These are phyloP conservation scores for Gorsachius goisagi DNA, from an alignment of 2,113 vertebrate genomes.

Conservation along the genomic window DNA sequence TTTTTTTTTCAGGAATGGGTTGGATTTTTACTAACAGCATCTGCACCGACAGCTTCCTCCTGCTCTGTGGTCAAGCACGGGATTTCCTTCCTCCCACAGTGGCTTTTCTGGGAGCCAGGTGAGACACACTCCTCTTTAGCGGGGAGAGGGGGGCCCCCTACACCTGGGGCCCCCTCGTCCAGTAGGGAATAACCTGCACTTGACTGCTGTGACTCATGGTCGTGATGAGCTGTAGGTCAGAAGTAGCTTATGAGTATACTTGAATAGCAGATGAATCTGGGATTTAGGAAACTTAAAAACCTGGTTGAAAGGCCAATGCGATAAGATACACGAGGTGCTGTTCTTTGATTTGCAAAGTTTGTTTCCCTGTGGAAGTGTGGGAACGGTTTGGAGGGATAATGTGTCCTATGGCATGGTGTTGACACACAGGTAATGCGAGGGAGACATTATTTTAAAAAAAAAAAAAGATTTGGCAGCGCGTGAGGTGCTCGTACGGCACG, in stretches of 20 bases:
- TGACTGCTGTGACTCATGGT: not conserved
- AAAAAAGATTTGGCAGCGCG: not conserved
- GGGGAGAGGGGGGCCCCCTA: not conserved
- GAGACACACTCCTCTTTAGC: rapidly evolving
- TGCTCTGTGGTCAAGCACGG: not conserved
- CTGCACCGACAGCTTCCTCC: not conserved
- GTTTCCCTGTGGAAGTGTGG: not conserved
- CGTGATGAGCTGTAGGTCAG: not conserved
- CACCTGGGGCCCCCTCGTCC: rapidly evolving
- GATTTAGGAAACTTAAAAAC: not conserved
- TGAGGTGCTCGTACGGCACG: rapidly evolving
- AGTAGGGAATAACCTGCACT: not conserved
- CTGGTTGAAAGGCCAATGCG: not conserved
- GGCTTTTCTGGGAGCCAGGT: not conserved
- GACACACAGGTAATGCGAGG: rapidly evolving
- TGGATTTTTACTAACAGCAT: not conserved
- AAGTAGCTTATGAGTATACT: not conserved
- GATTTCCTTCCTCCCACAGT: not conserved
- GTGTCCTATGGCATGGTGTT: rapidly evolving
- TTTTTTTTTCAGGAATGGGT: not conserved
- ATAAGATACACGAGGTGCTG: rapidly evolving
- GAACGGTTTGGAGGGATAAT: not conserved
- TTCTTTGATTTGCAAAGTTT: not conserved
- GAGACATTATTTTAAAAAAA: not conserved
- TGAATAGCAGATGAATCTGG: not conserved